Conservation (phyloP, 1,140 invertebrate species). For the Sinella curviseta region DNA sequence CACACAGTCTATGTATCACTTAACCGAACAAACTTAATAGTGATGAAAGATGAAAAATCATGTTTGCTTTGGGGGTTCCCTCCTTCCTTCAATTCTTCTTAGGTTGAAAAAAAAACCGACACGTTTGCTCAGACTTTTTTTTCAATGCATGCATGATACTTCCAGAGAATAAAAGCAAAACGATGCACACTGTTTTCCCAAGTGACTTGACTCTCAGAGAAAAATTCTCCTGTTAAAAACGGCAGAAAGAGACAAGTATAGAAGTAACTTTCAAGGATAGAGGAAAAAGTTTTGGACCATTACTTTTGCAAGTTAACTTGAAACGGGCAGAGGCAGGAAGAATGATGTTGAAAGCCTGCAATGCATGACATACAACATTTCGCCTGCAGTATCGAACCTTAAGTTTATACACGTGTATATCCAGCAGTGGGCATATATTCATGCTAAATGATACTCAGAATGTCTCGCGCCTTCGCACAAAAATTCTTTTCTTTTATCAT, state of each 20-base stretch:
- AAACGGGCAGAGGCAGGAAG: not conserved
- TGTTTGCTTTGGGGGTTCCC: conserved; percentile 37
- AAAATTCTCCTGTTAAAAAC: not conserved
- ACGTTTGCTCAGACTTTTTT: not conserved
- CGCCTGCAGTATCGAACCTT: no score
- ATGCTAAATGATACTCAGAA: no score
- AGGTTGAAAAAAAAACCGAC: not conserved
- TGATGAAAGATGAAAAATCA: conserved; percentile 43
- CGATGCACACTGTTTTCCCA: not conserved
- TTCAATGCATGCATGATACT: conserved; percentile 6
- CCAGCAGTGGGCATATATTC: no score
- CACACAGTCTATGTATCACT: conserved; percentile 4
- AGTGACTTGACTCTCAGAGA: not conserved
- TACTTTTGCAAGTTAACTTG: not conserved
- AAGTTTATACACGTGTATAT: no score
- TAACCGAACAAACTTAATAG: not conserved
- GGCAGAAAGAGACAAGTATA: not conserved
- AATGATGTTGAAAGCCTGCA: not conserved
- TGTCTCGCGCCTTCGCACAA: no score
- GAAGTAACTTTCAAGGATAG: not conserved
- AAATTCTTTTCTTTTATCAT: no score
- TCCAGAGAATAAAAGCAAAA: not conserved
- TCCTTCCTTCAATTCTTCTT: not conserved
- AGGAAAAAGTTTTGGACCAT: not conserved
- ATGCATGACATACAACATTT: not conserved